Base-by-base conservation (phyloP, 1,140 invertebrate genomes). In the Triops longicaudatus region DNA sequence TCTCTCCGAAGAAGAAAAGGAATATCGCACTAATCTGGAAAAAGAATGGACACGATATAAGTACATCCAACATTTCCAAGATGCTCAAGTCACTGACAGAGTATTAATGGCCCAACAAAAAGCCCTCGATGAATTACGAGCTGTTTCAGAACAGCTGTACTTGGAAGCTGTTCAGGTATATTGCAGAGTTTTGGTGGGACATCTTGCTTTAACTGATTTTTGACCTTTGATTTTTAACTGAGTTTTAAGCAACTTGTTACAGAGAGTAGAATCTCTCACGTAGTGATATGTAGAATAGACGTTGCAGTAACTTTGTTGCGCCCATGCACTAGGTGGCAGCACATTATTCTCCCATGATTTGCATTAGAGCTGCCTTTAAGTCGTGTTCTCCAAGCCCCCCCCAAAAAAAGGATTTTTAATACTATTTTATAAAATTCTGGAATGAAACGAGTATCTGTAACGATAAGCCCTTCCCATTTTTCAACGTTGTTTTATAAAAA, bases 121-220 rank as follows among this genome's bases (percentile, higher is more conserved):
- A 81, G 94, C 95, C 7, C 84, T 97, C 1, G 87, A 91, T 76
- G 90, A 92, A 82, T 84, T 97, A 0, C 87, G 88, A 81, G 85
- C 86, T 41, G 92, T 90, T 81, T 96, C 93, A 0, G 90, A 93
- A 82, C 90, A 93, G 50, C 84, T 97, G 0, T 97, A 95, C 82
- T 85, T 90, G 82, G 90, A 90, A 83, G 94, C 94, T 14, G 88
- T 96, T 80, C 87, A 90, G 86, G 91, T 93, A 85, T 79, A n/a
- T 11, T 11, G n/a, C 26, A 14, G 75, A 43, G 22, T 72, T 79
- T 27, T n/a, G n/a, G n/a, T n/a, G n/a, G n/a, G n/a, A 1, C 26
- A 31, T 26, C n/a, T n/a, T 12, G 26, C n/a, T n/a, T n/a, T n/a
- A n/a, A n/a, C n/a, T n/a, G n/a, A n/a, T n/a, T n/a, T n/a, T n/a